Evolutionary conservation across 2,797 vertebrate species (phyloP).

Genomic region (Clangula hyemalis): DNA sequence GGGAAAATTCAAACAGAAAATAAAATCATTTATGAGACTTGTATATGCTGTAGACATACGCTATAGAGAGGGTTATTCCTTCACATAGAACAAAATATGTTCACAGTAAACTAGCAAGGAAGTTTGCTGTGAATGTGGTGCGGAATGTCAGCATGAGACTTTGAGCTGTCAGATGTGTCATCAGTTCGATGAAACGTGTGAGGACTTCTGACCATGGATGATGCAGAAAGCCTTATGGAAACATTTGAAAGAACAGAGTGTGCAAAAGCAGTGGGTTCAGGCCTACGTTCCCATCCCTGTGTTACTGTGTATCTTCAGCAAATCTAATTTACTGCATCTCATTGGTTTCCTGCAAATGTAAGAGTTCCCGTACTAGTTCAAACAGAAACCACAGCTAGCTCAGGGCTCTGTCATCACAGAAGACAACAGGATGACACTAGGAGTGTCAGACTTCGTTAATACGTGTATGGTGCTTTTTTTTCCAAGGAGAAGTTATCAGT

Average conservation of each 20-base stretch:
- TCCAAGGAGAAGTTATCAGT: neutral
- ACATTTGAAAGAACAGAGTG: accelerated
- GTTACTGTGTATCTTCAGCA: neutral
- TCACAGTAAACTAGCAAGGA: neutral
- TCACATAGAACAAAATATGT: neutral
- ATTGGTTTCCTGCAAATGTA: neutral
- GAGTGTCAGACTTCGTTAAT: neutral
- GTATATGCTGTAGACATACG: neutral
- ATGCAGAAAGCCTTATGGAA: neutral
- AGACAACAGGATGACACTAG: neutral
- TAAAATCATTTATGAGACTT: neutral
- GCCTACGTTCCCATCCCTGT: neutral
- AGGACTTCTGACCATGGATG: neutral
- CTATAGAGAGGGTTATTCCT: neutral
- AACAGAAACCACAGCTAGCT: neutral
- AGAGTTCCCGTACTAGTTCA: neutral
- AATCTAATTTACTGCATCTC: neutral
- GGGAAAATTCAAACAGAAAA: neutral
- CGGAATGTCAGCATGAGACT: neutral
- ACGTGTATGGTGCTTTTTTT: no score
- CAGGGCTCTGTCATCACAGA: neutral
- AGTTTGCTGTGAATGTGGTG: neutral
- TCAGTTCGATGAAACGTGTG: neutral
- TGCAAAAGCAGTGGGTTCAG: neutral
- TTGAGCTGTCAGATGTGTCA: neutral